Percentiles rank a stretch among this genome's conserved stretches.
phyloP scores from a whole-genome alignment of 2,113 vertebrate species.

The Gymnogyps californianus region DNA sequence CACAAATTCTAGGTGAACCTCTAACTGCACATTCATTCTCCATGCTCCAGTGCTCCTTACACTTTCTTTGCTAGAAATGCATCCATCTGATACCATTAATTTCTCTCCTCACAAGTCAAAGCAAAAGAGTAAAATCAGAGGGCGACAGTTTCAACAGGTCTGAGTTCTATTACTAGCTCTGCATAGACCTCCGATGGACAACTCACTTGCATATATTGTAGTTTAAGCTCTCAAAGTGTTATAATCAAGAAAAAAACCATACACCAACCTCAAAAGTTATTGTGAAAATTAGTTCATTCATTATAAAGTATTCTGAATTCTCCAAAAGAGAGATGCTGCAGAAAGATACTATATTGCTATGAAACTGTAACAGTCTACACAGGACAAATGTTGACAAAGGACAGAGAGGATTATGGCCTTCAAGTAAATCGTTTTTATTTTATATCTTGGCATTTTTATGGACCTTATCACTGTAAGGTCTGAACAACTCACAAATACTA shows the following conservation, averaged over 20 bases:
- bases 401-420: neutral
- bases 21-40: neutral
- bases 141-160: neutral
- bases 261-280: neutral
- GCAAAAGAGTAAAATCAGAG: neutral
- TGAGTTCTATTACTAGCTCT: neutral
- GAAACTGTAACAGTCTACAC: neutral
- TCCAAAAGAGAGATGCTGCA: neutral
- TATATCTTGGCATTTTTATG: constrained; percentile 24
- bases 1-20: neutral
- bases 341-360: neutral
- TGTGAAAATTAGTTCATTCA: neutral
- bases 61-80: neutral
- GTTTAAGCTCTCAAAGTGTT: neutral
- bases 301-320: neutral
- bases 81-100: neutral
- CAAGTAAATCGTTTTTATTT: constrained; percentile 17
- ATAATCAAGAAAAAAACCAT: neutral
- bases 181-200: neutral
- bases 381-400: constrained; percentile 24
- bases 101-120: neutral
- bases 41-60: neutral
- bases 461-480: constrained; percentile 28
- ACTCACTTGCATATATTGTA: neutral
- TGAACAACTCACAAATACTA: constrained; percentile 29